Evolutionary conservation across 2,888 invertebrate species (phyloP), one percentile per base, ranked within the genome.

Genomic region (Thalpophila matura): DNA sequence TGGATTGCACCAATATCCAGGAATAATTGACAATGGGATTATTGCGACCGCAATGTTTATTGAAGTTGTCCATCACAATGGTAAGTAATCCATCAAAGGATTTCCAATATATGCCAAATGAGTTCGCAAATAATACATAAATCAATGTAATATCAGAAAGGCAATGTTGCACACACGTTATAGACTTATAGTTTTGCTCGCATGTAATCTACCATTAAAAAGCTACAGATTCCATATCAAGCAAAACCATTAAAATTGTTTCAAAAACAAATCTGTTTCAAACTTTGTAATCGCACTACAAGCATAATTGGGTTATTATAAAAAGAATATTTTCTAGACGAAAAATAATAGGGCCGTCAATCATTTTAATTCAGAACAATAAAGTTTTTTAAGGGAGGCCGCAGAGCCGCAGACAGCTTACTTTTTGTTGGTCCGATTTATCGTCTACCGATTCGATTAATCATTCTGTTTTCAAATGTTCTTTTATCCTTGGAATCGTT

Each of bases 241-340:
- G 22, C 10, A 62, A 54, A 61, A 53, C 16, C 22, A 62, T 49
- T 62, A 43, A 53, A 4, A 46, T 42, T 47, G 12, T 37, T 38
- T 54, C 18, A 12, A 10, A 24, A 53, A 31, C 7, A 55, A 67
- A 53, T 55, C 18, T 47, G 16, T 16, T 37, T 55, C 6, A 54
- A 50, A 59, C 45, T 66, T 55, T 5, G 54, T 55, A 42, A 35
- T 60, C 14, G 10, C 6, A 27, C 38, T 47, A 47, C 55, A 55
- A 70, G 50, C 71, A 74, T 67, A 79, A 79, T 74, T 67, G 69
- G 66, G 71, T 69, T 75, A 56, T 68, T 77, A 67, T 57, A 53
- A 64, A n/a, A 74, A 71, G 33, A 56, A 60, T 57, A 64, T 64
- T 79, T 67, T 66, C 67, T 54, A 60, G 47, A 60, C 68, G n/a